A percentile compares a stretch with the other conserved stretches of the same genome.
Evolutionary conservation across 2,113 vertebrate species (phyloP).

Genomic region (Capreolus pygargus): DNA sequence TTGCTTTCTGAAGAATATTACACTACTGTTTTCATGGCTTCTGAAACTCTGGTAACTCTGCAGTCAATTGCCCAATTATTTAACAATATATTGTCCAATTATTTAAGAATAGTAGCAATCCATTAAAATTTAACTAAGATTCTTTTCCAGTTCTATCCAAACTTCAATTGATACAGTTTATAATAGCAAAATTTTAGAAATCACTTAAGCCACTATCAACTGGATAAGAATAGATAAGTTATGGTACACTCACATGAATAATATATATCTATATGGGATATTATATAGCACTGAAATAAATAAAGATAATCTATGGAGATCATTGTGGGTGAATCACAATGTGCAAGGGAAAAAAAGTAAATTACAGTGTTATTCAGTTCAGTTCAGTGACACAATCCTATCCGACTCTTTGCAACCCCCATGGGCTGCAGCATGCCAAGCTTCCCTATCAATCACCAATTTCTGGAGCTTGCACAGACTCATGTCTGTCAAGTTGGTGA

Average conservation of each 20-base stretch:
- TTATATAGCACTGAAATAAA: not conserved
- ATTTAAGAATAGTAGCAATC: not conserved
- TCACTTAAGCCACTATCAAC: not conserved
- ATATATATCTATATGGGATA: not conserved
- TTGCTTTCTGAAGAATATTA: not conserved
- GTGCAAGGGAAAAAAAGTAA: not conserved
- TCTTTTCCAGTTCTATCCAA: not conserved
- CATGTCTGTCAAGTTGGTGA: rapidly evolving
- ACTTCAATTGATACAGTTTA: not conserved
- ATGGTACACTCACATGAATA: not conserved
- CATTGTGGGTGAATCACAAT: not conserved
- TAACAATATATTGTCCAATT: not conserved
- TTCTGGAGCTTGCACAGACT: not conserved
- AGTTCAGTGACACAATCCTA: not conserved
- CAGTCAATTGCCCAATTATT: not conserved
- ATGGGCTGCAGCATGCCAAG: not conserved
- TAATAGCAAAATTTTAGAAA: not conserved
- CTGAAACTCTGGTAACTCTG: not conserved
- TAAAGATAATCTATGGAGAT: not conserved
- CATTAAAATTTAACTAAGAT: not conserved
- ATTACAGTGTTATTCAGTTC: not conserved
- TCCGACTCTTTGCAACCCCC: not conserved
- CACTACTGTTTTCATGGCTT: not conserved
- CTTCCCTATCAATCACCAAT: not conserved
- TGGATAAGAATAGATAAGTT: not conserved